A percentile compares a stretch with the other conserved stretches of the same genome.
Evolutionary conservation across 2,888 invertebrate genomes (phyloP).

Genomic region (Brachypalpus laphriformis): DNA sequence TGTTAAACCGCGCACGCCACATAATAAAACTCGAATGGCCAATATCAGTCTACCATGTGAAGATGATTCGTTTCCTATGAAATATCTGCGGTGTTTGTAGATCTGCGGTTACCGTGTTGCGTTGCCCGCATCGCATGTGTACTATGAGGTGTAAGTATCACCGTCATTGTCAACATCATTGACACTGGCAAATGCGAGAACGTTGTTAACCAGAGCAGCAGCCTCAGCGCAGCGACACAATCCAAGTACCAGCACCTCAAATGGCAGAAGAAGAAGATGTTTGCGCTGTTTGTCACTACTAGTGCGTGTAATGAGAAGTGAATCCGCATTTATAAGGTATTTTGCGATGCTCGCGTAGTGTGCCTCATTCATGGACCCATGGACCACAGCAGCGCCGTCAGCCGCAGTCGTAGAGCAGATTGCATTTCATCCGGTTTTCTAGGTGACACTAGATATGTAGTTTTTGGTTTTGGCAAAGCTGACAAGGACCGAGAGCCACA

Average conservation of each 20-base stretch:
- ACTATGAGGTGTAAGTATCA: constrained; percentile 62
- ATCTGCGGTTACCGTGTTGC: constrained; percentile 11
- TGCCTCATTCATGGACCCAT: constrained; percentile 56
- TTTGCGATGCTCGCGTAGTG: constrained; percentile 49
- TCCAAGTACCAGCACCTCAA: no score
- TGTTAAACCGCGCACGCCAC: constrained; percentile 10
- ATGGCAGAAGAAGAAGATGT: constrained; percentile 60
- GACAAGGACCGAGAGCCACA: no score
- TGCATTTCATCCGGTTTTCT: constrained; percentile 69
- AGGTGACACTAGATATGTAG: constrained; percentile 57
- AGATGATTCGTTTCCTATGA: constrained; percentile 38
- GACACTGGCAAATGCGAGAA: constrained; percentile 54
- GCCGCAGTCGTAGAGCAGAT: constrained; percentile 4
- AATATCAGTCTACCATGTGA: not conserved
- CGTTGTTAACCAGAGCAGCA: constrained; percentile 44
- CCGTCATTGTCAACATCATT: constrained; percentile 65
- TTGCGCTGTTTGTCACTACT: constrained; percentile 46
- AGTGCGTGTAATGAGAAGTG: constrained; percentile 73
- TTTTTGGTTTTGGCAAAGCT: constrained; percentile 49
- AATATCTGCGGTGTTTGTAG: not conserved
- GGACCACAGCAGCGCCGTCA: constrained; percentile 5
- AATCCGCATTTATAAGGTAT: constrained; percentile 71
- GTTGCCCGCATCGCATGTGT: constrained; percentile 20
- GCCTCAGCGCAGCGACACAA: no score
- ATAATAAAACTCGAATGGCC: not conserved